These are phyloP conservation scores for Arizona elegans DNA, from an alignment of 2,113 vertebrate genomes.

Conservation along the genomic window DNA sequence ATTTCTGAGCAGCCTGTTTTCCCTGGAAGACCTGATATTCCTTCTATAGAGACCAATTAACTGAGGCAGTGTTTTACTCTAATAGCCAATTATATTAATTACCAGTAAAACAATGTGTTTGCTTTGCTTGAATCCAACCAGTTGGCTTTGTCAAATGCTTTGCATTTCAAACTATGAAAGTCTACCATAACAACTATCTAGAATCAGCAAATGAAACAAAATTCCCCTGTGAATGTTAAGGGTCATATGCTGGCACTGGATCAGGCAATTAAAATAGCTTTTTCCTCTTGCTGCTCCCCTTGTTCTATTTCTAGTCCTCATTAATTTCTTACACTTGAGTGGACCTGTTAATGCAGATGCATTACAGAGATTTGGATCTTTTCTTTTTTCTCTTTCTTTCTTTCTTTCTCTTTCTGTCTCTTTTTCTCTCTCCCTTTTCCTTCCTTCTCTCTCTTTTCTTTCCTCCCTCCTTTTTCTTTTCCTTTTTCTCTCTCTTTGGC, in stretches of 20 bases:
- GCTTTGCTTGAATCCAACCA: constrained; percentile 46
- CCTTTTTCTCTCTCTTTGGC: background rate
- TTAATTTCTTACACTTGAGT: constrained; percentile 28
- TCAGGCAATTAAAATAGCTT: background rate
- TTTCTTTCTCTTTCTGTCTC: no score
- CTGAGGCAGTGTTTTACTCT: constrained; percentile 48
- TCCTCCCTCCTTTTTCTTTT: no score
- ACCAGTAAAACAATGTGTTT: constrained; percentile 51
- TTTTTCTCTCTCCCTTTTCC: no score
- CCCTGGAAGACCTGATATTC: constrained; percentile 48
- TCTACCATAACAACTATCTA: background rate
- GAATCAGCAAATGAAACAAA: background rate
- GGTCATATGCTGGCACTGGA: background rate
- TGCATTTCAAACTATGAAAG: constrained; percentile 21
- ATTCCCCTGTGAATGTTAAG: background rate
- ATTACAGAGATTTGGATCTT: background rate
- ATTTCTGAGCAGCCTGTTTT: constrained; percentile 41
- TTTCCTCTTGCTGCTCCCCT: background rate
- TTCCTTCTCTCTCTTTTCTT: no score
- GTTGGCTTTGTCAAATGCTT: constrained; percentile 28
- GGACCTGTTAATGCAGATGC: background rate
- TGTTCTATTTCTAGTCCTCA: background rate
- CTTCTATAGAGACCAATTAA: constrained; percentile 62
- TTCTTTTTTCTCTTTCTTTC: no score
- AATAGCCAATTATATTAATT: constrained; percentile 61